Evolutionary conservation across 64 coral and sea anemone genomes (phyloP).

Genomic region (Astreopora myriophthalma): DNA sequence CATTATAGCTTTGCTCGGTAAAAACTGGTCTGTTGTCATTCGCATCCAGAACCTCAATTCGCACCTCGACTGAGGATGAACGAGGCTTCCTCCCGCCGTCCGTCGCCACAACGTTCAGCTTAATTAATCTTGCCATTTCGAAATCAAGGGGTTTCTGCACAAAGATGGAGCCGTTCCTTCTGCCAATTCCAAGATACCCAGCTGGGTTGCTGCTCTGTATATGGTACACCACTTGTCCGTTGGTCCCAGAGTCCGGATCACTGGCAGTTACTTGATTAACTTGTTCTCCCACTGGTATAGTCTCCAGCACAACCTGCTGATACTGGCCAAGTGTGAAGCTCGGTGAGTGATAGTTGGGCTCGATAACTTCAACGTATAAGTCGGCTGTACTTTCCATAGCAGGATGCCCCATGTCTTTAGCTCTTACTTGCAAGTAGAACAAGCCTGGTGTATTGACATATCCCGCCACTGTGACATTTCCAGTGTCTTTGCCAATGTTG

Average conservation of each 20-base stretch:
- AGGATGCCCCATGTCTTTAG: conserved; percentile 49
- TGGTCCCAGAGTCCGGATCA: conserved; percentile 75
- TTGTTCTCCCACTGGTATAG: conserved; percentile 7
- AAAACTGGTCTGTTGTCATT: conserved; percentile 85
- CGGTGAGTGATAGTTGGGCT: conserved; percentile 9
- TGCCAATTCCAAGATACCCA: conserved; percentile 74
- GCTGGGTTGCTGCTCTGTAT: conserved; percentile 28
- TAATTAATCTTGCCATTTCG: conserved; percentile 30
- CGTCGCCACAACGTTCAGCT: conserved; percentile 65
- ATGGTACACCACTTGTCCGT: conserved; percentile 70
- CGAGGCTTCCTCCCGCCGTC: conserved; percentile 53
- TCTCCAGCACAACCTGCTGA: conserved; percentile 1
- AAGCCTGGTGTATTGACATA: conserved; percentile 25
- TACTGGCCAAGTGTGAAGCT: conserved; percentile 46
- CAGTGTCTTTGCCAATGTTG: conserved; percentile 64
- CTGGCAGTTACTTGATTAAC: conserved; percentile 69
- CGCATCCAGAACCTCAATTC: conserved; percentile 70
- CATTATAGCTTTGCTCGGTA: neutral
- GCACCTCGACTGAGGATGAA: conserved; percentile 34
- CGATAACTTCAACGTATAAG: conserved; percentile 35
- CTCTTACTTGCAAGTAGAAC: conserved; percentile 65
- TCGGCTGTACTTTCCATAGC: conserved; percentile 7
- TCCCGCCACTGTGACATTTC: conserved; percentile 40
- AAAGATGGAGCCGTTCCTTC: conserved; percentile 79
- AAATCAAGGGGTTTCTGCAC: conserved; percentile 77